Evolutionary conservation across 2,113 vertebrate genomes (phyloP).

Genomic region (Apodemus sylvaticus): DNA sequence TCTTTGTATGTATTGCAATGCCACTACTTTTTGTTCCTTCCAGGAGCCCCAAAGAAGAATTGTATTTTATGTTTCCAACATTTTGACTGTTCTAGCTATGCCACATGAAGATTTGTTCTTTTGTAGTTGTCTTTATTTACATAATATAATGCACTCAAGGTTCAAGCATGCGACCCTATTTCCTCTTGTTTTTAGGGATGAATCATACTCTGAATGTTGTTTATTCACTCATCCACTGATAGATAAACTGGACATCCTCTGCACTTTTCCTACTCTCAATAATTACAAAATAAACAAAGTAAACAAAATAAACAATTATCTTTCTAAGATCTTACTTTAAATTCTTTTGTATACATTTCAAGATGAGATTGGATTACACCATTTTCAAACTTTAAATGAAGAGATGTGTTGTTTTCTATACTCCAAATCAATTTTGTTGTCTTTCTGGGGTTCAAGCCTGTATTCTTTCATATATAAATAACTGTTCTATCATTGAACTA

Average conservation of each 20-base stretch:
- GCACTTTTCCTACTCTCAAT: background rate
- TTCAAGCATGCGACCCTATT: background rate
- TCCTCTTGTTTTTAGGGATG: background rate
- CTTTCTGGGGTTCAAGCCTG: background rate
- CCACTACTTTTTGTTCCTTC: background rate
- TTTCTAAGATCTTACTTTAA: background rate
- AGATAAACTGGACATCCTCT: background rate
- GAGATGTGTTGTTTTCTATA: background rate
- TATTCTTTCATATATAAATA: background rate
- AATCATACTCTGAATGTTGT: background rate
- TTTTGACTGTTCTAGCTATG: background rate
- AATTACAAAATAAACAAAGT: background rate
- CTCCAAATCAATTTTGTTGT: background rate
- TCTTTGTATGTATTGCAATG: background rate
- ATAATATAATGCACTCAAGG: background rate
- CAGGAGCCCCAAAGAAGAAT: background rate
- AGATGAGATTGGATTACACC: background rate
- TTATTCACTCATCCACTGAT: background rate
- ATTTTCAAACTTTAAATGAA: background rate
- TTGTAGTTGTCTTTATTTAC: background rate
- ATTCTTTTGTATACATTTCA: background rate
- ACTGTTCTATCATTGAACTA: background rate
- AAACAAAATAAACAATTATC: too few relatives aligned
- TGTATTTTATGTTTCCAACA: background rate
- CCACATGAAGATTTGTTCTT: background rate